These are phyloP conservation scores for Campaea margaritaria DNA, from an alignment of 2,888 invertebrate genomes.

Conservation along the genomic window DNA sequence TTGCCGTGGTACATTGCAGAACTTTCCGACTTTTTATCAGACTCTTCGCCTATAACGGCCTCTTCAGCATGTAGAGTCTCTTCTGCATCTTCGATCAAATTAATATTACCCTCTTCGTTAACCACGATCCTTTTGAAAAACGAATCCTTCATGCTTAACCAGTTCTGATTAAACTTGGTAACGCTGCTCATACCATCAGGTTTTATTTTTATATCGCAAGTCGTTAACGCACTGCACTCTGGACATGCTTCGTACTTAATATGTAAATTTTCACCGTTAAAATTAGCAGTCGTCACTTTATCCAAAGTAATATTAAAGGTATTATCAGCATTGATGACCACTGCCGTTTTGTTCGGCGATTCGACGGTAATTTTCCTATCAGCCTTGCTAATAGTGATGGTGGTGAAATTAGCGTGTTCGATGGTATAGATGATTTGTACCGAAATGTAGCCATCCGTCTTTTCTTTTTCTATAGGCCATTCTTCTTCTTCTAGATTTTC, in stretches of 20 bases:
- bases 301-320: slow-evolving; percentile 67
- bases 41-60: slow-evolving; percentile 32
- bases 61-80: slow-evolving; percentile 46
- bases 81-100: slow-evolving; percentile 52
- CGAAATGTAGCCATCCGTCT: slow-evolving; percentile 71
- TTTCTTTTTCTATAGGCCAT: slow-evolving; percentile 44
- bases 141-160: slow-evolving; percentile 75
- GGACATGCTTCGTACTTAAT: slow-evolving; percentile 66
- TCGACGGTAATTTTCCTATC: slow-evolving; percentile 61
- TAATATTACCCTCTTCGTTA: slow-evolving; percentile 69
- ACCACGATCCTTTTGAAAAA: slow-evolving; percentile 65
- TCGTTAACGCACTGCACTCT: slow-evolving; percentile 63
- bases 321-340: slow-evolving; percentile 59
- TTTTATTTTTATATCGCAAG: slow-evolving; percentile 63
- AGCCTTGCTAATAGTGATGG: slow-evolving; percentile 73
- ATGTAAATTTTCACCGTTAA: slow-evolving; percentile 65
- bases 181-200: slow-evolving; percentile 48
- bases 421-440: slow-evolving; percentile 65
- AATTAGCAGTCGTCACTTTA: slow-evolving; percentile 60
- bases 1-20: slow-evolving; percentile 57
- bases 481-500: slow-evolving; percentile 41
- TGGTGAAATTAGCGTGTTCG: slow-evolving; percentile 83
- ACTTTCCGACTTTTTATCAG: slow-evolving; percentile 53
- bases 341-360: slow-evolving; percentile 67
- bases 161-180: slow-evolving; percentile 54